Base-by-base conservation (phyloP, 2,888 invertebrate genomes). In the Boloria selene region DNA sequence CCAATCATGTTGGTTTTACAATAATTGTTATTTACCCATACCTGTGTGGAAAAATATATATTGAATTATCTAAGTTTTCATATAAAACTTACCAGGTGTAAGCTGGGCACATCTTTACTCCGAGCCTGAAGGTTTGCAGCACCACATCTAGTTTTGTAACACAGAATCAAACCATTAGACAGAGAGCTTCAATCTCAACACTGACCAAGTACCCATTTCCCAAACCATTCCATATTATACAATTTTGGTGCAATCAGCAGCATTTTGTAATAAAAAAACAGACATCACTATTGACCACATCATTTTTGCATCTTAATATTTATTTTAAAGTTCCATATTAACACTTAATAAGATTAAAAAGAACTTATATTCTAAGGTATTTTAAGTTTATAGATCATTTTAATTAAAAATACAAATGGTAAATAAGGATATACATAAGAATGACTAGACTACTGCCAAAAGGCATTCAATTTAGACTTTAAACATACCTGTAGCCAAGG, bases 81-180 rank as follows among this genome's bases (percentile, higher is more conserved):
- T 71, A 68, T 71, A 74, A 79, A 84, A 90, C 90, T 90, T 82
- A 90, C 90, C 89, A 75, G 70, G 63, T 67, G 31, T 58, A 60
- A 67, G 53, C 70, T 65, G 70, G 68, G 78, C 75, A 77, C 73
- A 75, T 80, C 78, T 75, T 76, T 77, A 75, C 79, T 80, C 75
- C 73, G 78, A 75, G 78, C 79, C 73, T 74, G 79, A 71, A 73
- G 77, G 74, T 72, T 73, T 73, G 72, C 72, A 73, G 83, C 79
- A 77, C 86, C 78, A 78, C 75, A 90, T 88, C 90, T 90, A 91
- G 75, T 87, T 80, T 85, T 77, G 87, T 84, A 87, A 88, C 88
- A 79, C 81, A 90, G 88, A 91, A 90, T 90, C 90, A 88, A 83
- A 78, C 83, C 78, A 86, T 91, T 91, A 90, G 88, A 88, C 72